Evolutionary conservation across 1,140 invertebrate species (phyloP), one percentile per base, ranked within the genome.

Genomic region (Atta colombica): DNA sequence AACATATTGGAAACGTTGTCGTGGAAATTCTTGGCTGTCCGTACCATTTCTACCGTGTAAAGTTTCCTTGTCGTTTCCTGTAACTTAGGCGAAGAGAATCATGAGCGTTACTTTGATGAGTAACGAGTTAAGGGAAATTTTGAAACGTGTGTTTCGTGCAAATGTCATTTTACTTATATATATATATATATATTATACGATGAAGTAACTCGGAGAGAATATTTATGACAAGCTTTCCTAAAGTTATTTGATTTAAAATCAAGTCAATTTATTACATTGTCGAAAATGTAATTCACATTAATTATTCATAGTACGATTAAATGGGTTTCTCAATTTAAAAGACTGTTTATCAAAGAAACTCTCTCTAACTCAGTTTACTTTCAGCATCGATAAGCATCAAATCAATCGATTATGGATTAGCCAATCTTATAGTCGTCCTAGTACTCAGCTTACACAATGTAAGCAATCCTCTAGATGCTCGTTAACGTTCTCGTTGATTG

Each of bases 401-500:
- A 28, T 35, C 63, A 35, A 89, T 87, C 77, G 53, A 90, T 86
- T 82, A 21, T 3, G 61, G 60, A 81, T 90, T 82, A 82, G 21
- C 16, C 5, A 71, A 89, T 86, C 74, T 60, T 28, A 65, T 16
- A 85, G 77, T 87, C 39, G 51, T 21, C 21, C 61, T 18, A 39
- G 53, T 6, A 12, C 75, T 77, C 31, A 31, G 55, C 45, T 90
- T 72, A 28, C 55, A 45, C 45, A 16, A 25, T 35, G n/a, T 58
- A 16, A 18, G 25, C 87, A 85, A 90, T 85, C 53, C 61, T 68
- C 16, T 3, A 28, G 77, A 28, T 16, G 60, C 72, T 89, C 61
- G 85, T 89, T 90, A 87, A 87, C 72, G 25, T 31, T 10, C 3
- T 28, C 60, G 21, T 69, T 75, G 88, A 89, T 90, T 55, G 72